Conservation (phyloP, 2,113 vertebrate species). For the Chauna torquata region DNA sequence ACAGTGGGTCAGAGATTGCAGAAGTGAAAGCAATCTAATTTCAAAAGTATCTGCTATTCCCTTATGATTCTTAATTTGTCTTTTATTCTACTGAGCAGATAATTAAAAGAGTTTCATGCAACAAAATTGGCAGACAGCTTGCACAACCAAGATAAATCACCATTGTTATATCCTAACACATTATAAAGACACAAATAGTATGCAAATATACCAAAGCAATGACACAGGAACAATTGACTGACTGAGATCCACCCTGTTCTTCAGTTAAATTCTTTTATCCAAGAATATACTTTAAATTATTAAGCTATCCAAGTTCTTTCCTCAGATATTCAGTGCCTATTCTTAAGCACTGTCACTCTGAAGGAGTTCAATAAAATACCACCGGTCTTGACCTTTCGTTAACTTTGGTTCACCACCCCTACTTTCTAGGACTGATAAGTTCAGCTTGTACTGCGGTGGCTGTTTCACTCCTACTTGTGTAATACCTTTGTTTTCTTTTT, state of each 20-base stretch:
- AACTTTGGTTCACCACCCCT: not conserved
- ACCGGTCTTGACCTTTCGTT: not conserved
- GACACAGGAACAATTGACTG: not conserved
- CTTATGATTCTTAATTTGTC: not conserved
- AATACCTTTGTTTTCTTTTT: not conserved
- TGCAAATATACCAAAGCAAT: not conserved
- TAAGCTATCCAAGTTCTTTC: not conserved
- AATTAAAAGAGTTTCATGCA: not conserved
- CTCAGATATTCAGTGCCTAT: not conserved
- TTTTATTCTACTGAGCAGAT: not conserved
- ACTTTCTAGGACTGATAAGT: not conserved
- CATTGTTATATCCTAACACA: not conserved
- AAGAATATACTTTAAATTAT: not conserved
- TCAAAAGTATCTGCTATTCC: not conserved
- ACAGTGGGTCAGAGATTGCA: not conserved
- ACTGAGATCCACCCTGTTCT: not conserved
- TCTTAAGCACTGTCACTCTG: not conserved
- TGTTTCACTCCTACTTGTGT: not conserved
- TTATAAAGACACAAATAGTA: not conserved
- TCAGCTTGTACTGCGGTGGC: not conserved
- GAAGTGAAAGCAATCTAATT: not conserved
- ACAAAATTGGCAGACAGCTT: not conserved
- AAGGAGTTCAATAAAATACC: not conserved
- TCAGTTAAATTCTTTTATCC: not conserved
- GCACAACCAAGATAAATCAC: not conserved